Base-by-base conservation (phyloP, 2,797 vertebrate genomes). In the Fratercula arctica region DNA sequence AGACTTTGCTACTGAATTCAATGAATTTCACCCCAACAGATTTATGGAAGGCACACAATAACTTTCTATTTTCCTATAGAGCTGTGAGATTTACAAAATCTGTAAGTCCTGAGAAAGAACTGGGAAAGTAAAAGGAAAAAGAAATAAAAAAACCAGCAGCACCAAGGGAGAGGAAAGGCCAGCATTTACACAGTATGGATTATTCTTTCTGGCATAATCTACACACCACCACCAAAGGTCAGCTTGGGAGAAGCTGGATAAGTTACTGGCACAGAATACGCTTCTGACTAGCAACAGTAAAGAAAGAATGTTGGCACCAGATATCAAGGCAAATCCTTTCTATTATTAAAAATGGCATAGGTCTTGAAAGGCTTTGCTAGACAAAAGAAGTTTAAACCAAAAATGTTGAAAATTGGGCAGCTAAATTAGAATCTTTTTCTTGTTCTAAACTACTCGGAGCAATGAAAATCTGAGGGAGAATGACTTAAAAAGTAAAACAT, bases 11-110 rank as follows among this genome's bases (percentile, higher is more conserved):
- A 41, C 41, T 68, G 60, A 85, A 79, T 92, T 85, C 54, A 85
- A 25, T 91, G 50, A 82, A 85, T 85, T 92, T 97, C 31, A 89
- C 31, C 78, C 81, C 75, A 60, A 25, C 10, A 68, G 68, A 79
- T 87, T 92, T 95, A 79, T 53, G 0, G 18, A 74, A 89, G 48
- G 17, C 53, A 64, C 29, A 66, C 73, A 85, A 74, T 85, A 90
- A 50, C 61, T 57, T 95, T 82, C 89, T 78, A n/a, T 80, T 92
- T 95, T 51, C n/a, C 85, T 48, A 12, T 23, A 88, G 90, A 94
- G 54, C 43, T 75, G 46, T 16, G 91, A 89, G 31, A 29, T 60
- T 87, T 76, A 80, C 87, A 85, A 76, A 33, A 46, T 70, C 91
- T 3, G 4, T 48, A 74, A 92, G 16, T 68, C 45, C 68, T 45